Percentiles rank a stretch among this genome's conserved stretches.
phyloP scores from a whole-genome alignment of 2,797 vertebrate species.

The Helostoma temminkii region DNA sequence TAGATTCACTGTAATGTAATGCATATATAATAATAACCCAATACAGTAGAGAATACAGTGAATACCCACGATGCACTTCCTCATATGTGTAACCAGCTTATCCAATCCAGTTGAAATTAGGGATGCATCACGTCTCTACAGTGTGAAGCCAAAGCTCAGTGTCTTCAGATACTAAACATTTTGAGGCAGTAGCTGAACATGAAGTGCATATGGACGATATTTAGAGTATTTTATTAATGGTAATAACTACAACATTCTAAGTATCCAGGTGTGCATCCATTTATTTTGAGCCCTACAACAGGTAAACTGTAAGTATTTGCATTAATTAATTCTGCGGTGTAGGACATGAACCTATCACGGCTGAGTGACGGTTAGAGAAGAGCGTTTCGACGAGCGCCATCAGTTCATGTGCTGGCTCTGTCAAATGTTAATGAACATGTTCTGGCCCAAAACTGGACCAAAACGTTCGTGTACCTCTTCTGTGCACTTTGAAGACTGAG shows the following conservation, averaged over 20 bases:
- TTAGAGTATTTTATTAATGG: conserved; percentile 9
- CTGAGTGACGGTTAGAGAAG: no score
- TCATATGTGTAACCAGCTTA: conserved; percentile 59
- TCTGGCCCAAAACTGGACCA: conserved; percentile 26
- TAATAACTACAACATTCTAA: conserved; percentile 12
- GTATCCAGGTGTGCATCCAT: conserved; percentile 19
- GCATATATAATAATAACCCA: conserved; percentile 70
- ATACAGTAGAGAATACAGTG: conserved; percentile 59
- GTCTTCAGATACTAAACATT: conserved; percentile 25
- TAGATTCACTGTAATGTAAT: conserved; percentile 68
- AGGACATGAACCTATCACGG: no score
- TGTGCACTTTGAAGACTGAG: conserved; percentile 48
- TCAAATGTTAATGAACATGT: conserved; percentile 1
- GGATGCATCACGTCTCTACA: conserved; percentile 44
- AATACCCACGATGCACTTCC: conserved; percentile 63
- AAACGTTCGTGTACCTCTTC: conserved; percentile 24
- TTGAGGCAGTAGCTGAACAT: conserved; percentile 10
- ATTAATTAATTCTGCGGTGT: neutral
- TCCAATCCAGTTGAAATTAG: conserved; percentile 37
- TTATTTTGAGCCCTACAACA: conserved; percentile 5
- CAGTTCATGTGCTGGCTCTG: neutral
- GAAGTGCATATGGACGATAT: conserved; percentile 21
- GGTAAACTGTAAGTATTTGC: conserved; percentile 12
- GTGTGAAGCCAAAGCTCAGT: conserved; percentile 59
- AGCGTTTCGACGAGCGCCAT: neutral